A percentile compares a stretch with the other conserved stretches of the same genome.
phyloP scores from a whole-genome alignment of 2,888 invertebrate genomes.

The Caenorhabditis plicata region DNA sequence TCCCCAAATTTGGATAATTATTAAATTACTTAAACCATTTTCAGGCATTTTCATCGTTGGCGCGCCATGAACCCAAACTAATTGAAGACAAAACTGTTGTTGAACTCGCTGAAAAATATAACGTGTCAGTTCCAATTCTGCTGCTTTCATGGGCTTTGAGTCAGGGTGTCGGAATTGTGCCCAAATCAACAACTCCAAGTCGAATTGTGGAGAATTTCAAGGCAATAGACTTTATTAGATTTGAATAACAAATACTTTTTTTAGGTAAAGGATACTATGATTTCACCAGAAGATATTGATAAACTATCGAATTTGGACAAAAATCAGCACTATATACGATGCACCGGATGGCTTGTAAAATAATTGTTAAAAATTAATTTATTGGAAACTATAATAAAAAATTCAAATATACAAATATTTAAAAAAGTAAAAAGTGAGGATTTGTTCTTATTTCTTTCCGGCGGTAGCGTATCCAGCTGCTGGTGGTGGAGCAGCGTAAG shows the following conservation, averaged over 20 bases:
- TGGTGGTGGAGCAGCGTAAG: too few species aligned
- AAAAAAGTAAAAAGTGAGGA: too few species aligned
- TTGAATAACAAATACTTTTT: too few species aligned
- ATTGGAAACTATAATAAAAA: too few species aligned
- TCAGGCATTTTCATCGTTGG: conserved; percentile 69
- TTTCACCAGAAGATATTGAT: conserved; percentile 47
- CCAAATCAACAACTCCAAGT: conserved; percentile 57
- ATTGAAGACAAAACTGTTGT: conserved; percentile 72
- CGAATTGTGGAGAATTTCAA: conserved; percentile 57
- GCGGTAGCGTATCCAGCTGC: too few species aligned
- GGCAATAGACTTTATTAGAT: conserved; percentile 29
- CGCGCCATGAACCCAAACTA: conserved; percentile 67
- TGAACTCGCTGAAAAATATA: conserved; percentile 72
- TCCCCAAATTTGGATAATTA: too few species aligned
- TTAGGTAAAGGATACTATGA: too few species aligned
- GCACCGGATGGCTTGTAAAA: conserved; percentile 53
- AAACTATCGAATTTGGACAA: conserved; percentile 41
- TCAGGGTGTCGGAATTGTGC: conserved; percentile 72
- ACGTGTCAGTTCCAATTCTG: conserved; percentile 55
- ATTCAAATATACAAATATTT: too few species aligned
- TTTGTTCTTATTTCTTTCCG: too few species aligned
- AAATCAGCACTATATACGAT: conserved; percentile 54
- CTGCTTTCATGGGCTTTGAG: conserved; percentile 79
- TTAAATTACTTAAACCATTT: conserved; percentile 1
- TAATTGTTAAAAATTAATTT: too few species aligned